Base-by-base conservation (phyloP, 2,888 invertebrate genomes). In the Andrena trimmerana region DNA sequence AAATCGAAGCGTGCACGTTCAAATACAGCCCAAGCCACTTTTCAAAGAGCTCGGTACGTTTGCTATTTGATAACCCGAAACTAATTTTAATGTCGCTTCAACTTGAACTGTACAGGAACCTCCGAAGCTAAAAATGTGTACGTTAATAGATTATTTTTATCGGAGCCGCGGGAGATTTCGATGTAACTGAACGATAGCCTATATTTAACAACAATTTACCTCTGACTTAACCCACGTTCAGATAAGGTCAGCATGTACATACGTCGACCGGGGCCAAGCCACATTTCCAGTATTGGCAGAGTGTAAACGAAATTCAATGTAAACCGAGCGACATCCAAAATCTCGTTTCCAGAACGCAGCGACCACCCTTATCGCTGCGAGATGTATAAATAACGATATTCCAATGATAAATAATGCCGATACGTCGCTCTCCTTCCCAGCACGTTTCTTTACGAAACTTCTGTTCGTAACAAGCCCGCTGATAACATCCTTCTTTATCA, bases 311-410 rank as follows among this genome's bases (percentile, higher is more conserved):
- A 42, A 16, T 42, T 16, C 42, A 60, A n/a, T 50, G 50, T 67
- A 66, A 60, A 68, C 33, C 42, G 24, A 62, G 31, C 31, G 31
- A 4, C 33, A 62, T 54, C 62, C 68, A 33, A 72, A 82, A 78
- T 84, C 60, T 78, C 36, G 52, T 54, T 65, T 60, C 31, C 27
- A 74, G 52, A 65, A 65, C 36, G 48, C 48, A 42, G 27, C 60
- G 33, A 65, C 24, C 29, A 31, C 42, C 13, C n/a, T 88, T 88
- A 87, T 88, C 88, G 65, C 24, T 10, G 6, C 59, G 77, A 86
- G 81, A 87, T 86, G 50, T 81, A 84, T 81, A 86, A 84, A 88
- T 84, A 84, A 59, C 67, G 84, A 85, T 76, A 81, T 81, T 83
- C 50, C 78, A 48, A 10, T 50, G 87, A 86, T 88, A 86, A 78